phyloP scores from a whole-genome alignment of 1,140 invertebrate species.

The Globodera rostochiensis region DNA sequence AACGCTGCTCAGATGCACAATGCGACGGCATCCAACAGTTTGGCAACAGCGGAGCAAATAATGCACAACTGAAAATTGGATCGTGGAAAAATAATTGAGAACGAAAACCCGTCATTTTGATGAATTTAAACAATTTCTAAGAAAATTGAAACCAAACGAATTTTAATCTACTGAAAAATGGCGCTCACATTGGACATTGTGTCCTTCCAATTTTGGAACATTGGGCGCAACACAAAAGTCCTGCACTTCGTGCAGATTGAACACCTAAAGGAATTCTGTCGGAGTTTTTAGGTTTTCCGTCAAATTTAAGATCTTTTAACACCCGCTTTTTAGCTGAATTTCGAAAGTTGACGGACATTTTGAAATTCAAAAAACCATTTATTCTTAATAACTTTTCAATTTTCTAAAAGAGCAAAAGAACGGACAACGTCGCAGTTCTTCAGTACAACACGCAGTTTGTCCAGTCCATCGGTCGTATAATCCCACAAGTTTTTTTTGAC shows the following conservation, averaged over 20 bases:
- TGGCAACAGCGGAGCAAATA: slow-evolving; percentile 28
- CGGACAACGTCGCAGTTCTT: slow-evolving; percentile 30
- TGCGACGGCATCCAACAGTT: neutral
- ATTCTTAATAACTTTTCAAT: neutral
- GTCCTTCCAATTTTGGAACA: slow-evolving; percentile 29
- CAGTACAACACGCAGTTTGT: slow-evolving; percentile 22
- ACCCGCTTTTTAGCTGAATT: slow-evolving; percentile 6
- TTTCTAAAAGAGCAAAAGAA: neutral
- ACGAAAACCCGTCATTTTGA: slow-evolving; percentile 10
- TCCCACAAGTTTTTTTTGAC: slow-evolving; percentile 18
- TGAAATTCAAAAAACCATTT: slow-evolving; percentile 13
- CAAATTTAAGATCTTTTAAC: slow-evolving; percentile 12
- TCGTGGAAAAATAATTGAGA: slow-evolving; percentile 1
- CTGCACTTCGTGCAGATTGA: slow-evolving; percentile 46
- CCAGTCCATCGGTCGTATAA: slow-evolving; percentile 14
- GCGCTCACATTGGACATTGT: slow-evolving; percentile 52
- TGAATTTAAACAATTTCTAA: neutral
- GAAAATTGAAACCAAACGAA: neutral
- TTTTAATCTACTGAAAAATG: neutral
- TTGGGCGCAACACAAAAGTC: slow-evolving; percentile 45
- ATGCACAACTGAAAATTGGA: slow-evolving; percentile 41
- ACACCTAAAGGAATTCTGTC: slow-evolving; percentile 31
- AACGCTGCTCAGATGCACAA: slow-evolving; percentile 44
- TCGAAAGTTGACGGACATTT: slow-evolving; percentile 8
- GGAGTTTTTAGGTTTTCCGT: neutral